Evolutionary conservation across 2,888 invertebrate genomes (phyloP).

Genomic region (Tipula helvola): DNA sequence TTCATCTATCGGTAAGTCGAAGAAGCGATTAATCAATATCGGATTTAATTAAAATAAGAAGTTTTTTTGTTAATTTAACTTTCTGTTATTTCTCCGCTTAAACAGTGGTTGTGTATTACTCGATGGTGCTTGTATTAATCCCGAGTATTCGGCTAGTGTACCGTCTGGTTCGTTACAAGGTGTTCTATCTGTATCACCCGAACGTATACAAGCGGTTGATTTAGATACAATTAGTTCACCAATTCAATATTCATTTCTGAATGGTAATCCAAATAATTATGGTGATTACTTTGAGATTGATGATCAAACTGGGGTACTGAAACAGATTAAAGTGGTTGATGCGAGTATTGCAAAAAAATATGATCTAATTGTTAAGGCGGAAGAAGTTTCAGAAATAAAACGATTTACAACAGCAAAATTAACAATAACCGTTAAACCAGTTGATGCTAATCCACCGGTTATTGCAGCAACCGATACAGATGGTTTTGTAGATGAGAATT

Average conservation of each 20-base stretch:
- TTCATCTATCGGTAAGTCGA: conserved; percentile 58
- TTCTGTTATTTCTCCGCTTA: background rate
- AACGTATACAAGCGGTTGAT: conserved; percentile 81
- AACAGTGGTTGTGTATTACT: conserved; percentile 56
- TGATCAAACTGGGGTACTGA: conserved; percentile 63
- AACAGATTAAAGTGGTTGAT: conserved; percentile 69
- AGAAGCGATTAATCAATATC: conserved; percentile 9
- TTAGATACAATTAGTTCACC: conserved; percentile 78
- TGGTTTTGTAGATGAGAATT: conserved; percentile 75
- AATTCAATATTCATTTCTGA: conserved; percentile 69
- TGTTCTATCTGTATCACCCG: conserved; percentile 68
- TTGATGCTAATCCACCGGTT: conserved; percentile 74
- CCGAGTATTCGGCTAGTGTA: conserved; percentile 73
- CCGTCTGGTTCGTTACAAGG: conserved; percentile 67
- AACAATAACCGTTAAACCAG: conserved; percentile 68
- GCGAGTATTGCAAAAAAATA: conserved; percentile 68
- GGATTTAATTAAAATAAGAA: background rate
- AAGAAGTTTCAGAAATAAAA: conserved; percentile 65
- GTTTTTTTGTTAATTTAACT: background rate
- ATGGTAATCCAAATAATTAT: conserved; percentile 66
- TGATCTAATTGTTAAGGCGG: conserved; percentile 72
- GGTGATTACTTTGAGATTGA: conserved; percentile 74
- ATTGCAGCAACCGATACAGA: conserved; percentile 58
- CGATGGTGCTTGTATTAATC: conserved; percentile 76
- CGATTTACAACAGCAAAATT: conserved; percentile 74